A percentile compares a stretch with the other conserved stretches of the same genome.
These are phyloP conservation scores for Pyralis farinalis DNA, from an alignment of 2,888 invertebrate species.

Conservation along the genomic window DNA sequence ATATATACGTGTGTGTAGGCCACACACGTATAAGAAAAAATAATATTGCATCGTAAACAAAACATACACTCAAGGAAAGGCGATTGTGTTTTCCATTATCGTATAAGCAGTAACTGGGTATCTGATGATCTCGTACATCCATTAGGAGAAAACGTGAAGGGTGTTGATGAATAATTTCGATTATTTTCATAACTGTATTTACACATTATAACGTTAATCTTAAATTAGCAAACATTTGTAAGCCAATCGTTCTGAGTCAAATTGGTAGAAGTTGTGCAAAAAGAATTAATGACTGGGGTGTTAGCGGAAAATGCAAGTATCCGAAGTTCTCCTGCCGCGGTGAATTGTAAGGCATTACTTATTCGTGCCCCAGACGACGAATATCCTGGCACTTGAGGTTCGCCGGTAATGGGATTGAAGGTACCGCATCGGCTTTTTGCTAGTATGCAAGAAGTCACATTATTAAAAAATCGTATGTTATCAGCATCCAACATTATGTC, in stretches of 20 bases:
- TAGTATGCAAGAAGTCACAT: conserved; percentile 84
- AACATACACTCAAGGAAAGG: too few species aligned
- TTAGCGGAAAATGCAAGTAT: conserved; percentile 75
- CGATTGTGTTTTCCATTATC: too few species aligned
- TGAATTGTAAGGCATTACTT: conserved; percentile 80
- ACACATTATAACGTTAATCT: too few species aligned
- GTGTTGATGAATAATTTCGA: too few species aligned
- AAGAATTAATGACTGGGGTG: conserved; percentile 72
- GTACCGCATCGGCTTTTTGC: conserved; percentile 82
- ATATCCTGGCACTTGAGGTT: conserved; percentile 76
- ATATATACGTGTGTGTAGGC: too few species aligned
- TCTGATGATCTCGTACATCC: too few species aligned
- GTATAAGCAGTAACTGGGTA: too few species aligned
- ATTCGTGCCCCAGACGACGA: conserved; percentile 53
- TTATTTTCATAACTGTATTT: too few species aligned
- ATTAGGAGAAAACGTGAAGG: too few species aligned
- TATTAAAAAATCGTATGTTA: conserved; percentile 79
- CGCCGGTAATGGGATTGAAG: conserved; percentile 84
- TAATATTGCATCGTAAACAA: too few species aligned
- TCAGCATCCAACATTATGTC: conserved; percentile 70
- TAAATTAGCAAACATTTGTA: conserved; percentile 57
- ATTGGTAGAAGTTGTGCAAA: conserved; percentile 74
- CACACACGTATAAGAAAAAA: too few species aligned
- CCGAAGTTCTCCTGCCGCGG: conserved; percentile 75
- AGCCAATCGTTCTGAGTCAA: conserved; percentile 76